Conservation (phyloP, 1,140 invertebrate species). For the Papilio polytes region DNA sequence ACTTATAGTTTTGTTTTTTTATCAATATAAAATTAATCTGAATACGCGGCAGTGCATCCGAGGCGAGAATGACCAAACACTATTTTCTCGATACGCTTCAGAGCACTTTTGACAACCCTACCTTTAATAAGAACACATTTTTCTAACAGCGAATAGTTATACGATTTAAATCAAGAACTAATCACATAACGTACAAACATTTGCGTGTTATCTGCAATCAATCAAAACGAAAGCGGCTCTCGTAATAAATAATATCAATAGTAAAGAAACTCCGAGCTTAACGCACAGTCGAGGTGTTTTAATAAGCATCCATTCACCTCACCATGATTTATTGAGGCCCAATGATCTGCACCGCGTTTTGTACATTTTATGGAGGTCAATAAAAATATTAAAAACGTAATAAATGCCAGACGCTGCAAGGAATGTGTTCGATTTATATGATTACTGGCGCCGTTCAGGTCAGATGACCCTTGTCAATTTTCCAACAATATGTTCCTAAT, state of each 20-base stretch:
- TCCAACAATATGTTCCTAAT: background rate
- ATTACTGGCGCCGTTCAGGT: slow-evolving; percentile 51
- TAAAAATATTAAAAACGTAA: slow-evolving; percentile 55
- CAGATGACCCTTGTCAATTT: slow-evolving; percentile 45
- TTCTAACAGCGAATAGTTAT: background rate
- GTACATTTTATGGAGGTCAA: slow-evolving; percentile 56
- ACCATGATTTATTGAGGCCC: slow-evolving; percentile 57
- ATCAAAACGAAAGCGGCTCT: slow-evolving; percentile 40
- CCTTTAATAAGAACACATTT: background rate
- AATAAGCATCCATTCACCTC: slow-evolving; percentile 56
- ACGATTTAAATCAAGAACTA: slow-evolving; percentile 26
- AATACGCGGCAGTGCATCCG: no score
- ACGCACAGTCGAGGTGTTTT: slow-evolving; percentile 46
- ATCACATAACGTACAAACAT: slow-evolving; percentile 12
- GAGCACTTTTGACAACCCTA: background rate
- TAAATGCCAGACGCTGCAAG: slow-evolving; percentile 47
- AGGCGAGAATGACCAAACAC: no score
- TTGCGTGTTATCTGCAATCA: slow-evolving; percentile 30
- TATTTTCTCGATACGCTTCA: no score
- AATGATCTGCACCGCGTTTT: slow-evolving; percentile 54
- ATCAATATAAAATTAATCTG: background rate
- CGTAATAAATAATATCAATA: slow-evolving; percentile 45
- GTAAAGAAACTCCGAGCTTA: slow-evolving; percentile 46
- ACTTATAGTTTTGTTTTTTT: background rate
- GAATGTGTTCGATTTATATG: slow-evolving; percentile 38